These are phyloP conservation scores for Petrophora chlorosata DNA, from an alignment of 2,888 invertebrate genomes.

Conservation along the genomic window DNA sequence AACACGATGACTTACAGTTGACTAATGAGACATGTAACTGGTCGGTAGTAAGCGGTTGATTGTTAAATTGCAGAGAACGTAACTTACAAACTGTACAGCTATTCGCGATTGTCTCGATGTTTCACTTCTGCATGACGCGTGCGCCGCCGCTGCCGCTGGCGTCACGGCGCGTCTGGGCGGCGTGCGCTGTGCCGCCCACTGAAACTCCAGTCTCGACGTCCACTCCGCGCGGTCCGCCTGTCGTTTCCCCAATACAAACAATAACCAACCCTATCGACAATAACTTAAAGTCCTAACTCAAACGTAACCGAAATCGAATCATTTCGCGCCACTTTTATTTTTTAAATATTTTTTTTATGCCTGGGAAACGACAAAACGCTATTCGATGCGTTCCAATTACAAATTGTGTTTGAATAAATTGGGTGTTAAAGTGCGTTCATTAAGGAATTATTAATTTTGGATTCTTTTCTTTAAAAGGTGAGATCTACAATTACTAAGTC, in stretches of 20 bases:
- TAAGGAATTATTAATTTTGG: slow-evolving; percentile 54
- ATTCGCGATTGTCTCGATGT: slow-evolving; percentile 33
- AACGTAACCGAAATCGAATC: slow-evolving; percentile 42
- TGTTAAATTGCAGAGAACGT: too few relatives aligned
- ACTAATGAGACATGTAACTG: too few relatives aligned
- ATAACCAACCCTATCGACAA: slow-evolving; percentile 48
- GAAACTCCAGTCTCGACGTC: slow-evolving; percentile 81
- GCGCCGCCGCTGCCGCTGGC: slow-evolving; percentile 37
- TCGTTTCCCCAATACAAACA: slow-evolving; percentile 61
- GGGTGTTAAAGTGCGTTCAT: slow-evolving; percentile 49
- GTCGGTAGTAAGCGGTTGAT: too few relatives aligned
- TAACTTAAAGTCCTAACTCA: slow-evolving; percentile 38
- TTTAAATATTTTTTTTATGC: slow-evolving; percentile 34
- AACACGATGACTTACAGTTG: too few relatives aligned
- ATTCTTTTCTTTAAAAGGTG: slow-evolving; percentile 62
- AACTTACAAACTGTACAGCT: background rate
- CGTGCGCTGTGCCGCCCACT: slow-evolving; percentile 71
- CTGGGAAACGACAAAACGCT: slow-evolving; percentile 64
- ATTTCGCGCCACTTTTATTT: slow-evolving; percentile 39
- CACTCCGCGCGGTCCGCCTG: slow-evolving; percentile 84
- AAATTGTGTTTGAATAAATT: slow-evolving; percentile 59
- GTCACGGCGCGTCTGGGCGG: slow-evolving; percentile 62
- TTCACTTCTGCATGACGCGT: slow-evolving; percentile 66
- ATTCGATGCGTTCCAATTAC: slow-evolving; percentile 54
- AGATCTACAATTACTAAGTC: background rate